Conservation (phyloP, 2,113 vertebrate genomes). For the Theristicus caerulescens region DNA sequence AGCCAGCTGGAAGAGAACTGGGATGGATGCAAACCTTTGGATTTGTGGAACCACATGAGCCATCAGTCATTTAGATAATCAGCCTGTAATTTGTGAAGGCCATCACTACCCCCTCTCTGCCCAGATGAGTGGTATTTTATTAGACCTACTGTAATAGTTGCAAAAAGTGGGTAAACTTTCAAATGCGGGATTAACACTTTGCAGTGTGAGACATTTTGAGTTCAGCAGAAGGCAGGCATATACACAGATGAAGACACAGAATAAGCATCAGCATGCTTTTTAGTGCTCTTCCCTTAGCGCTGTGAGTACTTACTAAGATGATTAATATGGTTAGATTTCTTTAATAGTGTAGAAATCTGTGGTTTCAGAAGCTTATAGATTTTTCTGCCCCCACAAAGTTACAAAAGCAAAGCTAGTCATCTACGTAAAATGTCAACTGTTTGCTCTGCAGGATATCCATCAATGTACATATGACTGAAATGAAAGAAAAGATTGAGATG, state of each 20-base stretch:
- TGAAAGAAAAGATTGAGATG: slow-evolving; percentile 13
- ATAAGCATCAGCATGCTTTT: not conserved
- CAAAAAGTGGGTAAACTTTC: not conserved
- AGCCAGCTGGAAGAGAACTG: not conserved
- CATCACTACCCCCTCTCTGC: not conserved
- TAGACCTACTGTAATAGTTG: not conserved
- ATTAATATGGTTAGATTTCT: not conserved
- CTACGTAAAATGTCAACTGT: not conserved
- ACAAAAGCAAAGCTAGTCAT: not conserved
- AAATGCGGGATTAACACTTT: not conserved
- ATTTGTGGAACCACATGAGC: not conserved
- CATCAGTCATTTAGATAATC: not conserved
- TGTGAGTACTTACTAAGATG: not conserved
- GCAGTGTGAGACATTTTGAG: not conserved
- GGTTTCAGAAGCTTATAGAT: not conserved
- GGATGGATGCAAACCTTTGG: not conserved
- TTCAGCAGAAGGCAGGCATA: not conserved
- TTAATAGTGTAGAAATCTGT: not conserved
- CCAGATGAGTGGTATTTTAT: not conserved
- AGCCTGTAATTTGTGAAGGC: not conserved
- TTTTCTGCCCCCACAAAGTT: not conserved
- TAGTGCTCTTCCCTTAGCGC: not conserved
- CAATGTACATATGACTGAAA: slow-evolving; percentile 26
- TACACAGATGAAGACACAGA: not conserved
- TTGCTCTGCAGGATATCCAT: slow-evolving; percentile 64